Evolutionary conservation across 2,888 invertebrate genomes (phyloP).

Genomic region (Trypoxylon attenuatum): DNA sequence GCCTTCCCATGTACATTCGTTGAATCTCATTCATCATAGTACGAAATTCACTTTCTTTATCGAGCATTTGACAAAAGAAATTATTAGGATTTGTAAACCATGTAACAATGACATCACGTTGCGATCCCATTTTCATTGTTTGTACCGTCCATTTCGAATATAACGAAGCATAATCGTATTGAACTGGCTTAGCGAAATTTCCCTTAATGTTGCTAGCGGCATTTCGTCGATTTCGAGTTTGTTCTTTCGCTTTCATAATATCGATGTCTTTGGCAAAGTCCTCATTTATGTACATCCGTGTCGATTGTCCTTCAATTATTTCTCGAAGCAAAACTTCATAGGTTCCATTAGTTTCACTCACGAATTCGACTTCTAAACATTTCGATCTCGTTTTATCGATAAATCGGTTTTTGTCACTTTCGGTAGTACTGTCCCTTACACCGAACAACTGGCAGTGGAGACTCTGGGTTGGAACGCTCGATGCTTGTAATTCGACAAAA

Average conservation of each 20-base stretch:
- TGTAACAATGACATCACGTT: conserved; percentile 79
- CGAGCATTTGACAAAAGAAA: conserved; percentile 80
- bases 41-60: conserved; percentile 77
- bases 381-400: conserved; percentile 45
- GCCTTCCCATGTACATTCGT: conserved; percentile 78
- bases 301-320: conserved; percentile 33
- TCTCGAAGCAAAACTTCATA: conserved; percentile 62
- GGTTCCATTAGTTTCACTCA: conserved; percentile 53
- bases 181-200: conserved; percentile 46
- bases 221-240: conserved; percentile 24
- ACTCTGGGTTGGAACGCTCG: conserved; percentile 68
- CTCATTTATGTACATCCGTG: conserved; percentile 59
- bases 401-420: conserved; percentile 52
- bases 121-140: conserved; percentile 76
- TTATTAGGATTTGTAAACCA: conserved; percentile 86
- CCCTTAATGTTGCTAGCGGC: background rate
- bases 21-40: conserved; percentile 85
- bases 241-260: conserved; percentile 55
- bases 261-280: conserved; percentile 55
- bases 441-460: conserved; percentile 70
- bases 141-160: conserved; percentile 76
- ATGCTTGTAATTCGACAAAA: conserved; percentile 66
- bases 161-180: conserved; percentile 75
- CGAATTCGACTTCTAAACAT: conserved; percentile 65
- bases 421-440: conserved; percentile 43